These are phyloP conservation scores for Lipotes vexillifer DNA, from an alignment of 2,113 vertebrate genomes.

Conservation along the genomic window DNA sequence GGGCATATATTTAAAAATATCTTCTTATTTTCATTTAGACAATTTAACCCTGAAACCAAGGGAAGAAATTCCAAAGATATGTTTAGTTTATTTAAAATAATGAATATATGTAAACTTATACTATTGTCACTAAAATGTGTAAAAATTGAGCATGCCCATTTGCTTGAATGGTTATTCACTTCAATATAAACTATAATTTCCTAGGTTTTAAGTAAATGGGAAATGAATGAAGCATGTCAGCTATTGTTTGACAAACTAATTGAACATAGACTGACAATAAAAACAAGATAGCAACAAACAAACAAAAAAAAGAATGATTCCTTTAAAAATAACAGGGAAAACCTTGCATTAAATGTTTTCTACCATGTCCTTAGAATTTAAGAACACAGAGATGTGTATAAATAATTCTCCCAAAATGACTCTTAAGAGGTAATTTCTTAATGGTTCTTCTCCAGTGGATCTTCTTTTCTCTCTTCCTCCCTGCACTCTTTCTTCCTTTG, in stretches of 20 bases:
- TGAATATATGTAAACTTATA: neutral
- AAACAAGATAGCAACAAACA: neutral
- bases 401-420: neutral
- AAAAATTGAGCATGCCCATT: neutral
- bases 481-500: neutral
- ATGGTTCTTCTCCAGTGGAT: neutral
- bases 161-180: neutral
- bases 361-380: neutral
- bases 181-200: conserved; percentile 5
- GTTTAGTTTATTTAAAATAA: neutral
- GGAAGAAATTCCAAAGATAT: neutral
- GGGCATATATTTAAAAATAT: neutral
- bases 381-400: neutral
- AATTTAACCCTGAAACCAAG: neutral
- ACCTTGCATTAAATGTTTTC: neutral
- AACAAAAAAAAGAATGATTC: conserved; percentile 13
- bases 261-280: neutral
- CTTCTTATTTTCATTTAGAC: neutral
- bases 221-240: conserved; percentile 9
- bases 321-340: neutral
- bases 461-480: neutral
- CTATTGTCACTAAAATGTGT: neutral
- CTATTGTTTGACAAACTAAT: conserved; percentile 2
- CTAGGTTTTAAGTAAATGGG: neutral
- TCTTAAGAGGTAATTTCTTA: neutral